These are phyloP conservation scores for Arge pagana DNA, from an alignment of 2,888 invertebrate species.

Conservation along the genomic window DNA sequence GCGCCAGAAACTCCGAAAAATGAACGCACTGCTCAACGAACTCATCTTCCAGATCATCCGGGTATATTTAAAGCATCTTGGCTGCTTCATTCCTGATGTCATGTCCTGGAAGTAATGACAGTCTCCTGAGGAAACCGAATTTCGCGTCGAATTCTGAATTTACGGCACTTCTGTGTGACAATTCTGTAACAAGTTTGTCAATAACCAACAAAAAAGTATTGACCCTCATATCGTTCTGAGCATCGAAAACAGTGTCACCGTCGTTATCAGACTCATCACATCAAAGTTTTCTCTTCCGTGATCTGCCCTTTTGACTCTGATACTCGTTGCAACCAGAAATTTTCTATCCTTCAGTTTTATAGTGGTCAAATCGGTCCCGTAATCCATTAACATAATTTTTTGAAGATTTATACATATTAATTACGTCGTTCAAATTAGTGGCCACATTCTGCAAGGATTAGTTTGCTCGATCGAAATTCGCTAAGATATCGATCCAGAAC, in stretches of 20 bases:
- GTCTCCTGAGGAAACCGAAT: conserved; percentile 4
- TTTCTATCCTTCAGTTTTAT: conserved; percentile 1
- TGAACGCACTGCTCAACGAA: conserved; percentile 3
- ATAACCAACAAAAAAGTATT: conserved; percentile 5
- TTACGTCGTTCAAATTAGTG: conserved; percentile 5
- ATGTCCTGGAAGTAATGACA: neutral
- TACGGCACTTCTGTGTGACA: neutral
- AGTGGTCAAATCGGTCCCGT: conserved; percentile 8
- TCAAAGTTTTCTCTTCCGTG: neutral
- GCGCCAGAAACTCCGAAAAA: neutral
- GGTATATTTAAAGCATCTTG: neutral
- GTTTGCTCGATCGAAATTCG: conserved; percentile 1
- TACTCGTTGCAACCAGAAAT: conserved; percentile 7
- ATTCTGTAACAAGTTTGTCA: neutral
- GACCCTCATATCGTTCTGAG: neutral
- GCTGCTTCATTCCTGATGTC: neutral
- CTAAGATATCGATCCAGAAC: conserved; percentile 1
- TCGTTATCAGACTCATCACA: neutral
- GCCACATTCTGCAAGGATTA: conserved; percentile 1
- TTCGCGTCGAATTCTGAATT: neutral
- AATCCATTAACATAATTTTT: conserved; percentile 3
- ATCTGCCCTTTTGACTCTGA: neutral
- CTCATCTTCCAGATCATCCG: conserved; percentile 2
- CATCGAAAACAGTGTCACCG: neutral
- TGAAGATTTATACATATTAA: neutral